These are phyloP conservation scores for Catharus fuscescens DNA, from an alignment of 2,113 vertebrate species.

Conservation along the genomic window DNA sequence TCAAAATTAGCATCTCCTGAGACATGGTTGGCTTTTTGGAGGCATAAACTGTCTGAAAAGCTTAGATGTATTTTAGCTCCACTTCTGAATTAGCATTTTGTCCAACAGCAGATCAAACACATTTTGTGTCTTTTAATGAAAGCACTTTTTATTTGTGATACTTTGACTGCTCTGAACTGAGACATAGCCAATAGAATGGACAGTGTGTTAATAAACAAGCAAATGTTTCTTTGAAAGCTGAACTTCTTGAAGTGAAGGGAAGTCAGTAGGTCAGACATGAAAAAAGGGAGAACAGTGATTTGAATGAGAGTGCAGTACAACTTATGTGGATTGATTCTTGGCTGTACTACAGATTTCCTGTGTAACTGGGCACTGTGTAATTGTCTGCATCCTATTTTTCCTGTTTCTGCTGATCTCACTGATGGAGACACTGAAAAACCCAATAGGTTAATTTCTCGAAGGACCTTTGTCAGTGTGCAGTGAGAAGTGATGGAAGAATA, in stretches of 20 bases:
- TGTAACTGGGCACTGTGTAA: not conserved
- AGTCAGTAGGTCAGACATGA: not conserved
- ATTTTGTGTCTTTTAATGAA: constrained; percentile 23
- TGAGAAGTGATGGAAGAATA: not conserved
- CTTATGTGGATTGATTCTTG: not conserved
- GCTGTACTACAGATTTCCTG: not conserved
- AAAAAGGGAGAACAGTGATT: not conserved
- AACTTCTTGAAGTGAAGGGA: not conserved
- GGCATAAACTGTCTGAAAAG: constrained; percentile 15
- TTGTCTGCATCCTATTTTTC: not conserved
- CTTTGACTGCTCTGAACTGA: not conserved
- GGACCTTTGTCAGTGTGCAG: not conserved
- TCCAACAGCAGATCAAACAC: constrained; percentile 1
- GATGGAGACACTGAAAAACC: not conserved
- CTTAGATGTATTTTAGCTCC: constrained; percentile 16
- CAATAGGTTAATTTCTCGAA: not conserved
- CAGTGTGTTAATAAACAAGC: not conserved
- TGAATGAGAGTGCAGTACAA: not conserved
- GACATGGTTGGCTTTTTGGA: constrained; percentile 6
- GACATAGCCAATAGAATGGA: not conserved
- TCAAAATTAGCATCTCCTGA: constrained; percentile 44
- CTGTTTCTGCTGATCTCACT: not conserved
- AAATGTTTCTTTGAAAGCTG: constrained; percentile 28
- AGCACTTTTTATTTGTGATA: not conserved
- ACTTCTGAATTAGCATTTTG: constrained; percentile 5